Base-by-base conservation (phyloP, 2,797 vertebrate genomes). In the Hippoglossus hippoglossus region DNA sequence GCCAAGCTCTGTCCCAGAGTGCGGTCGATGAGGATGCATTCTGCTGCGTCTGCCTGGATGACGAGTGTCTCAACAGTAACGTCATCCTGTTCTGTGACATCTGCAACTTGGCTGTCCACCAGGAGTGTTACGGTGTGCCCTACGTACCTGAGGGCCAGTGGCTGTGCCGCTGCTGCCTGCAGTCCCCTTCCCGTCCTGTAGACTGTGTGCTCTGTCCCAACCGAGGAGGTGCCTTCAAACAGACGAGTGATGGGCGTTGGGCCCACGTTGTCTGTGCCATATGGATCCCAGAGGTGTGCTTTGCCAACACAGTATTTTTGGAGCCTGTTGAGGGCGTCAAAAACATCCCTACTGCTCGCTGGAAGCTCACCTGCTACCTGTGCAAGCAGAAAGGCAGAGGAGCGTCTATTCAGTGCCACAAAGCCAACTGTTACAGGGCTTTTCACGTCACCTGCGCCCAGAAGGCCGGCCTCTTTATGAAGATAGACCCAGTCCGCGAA, bases 261-360 rank as follows among this genome's bases (percentile, higher is more conserved):
- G 98, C 97, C n/a, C 98, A 99, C 0, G 98, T 99, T 47, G 96
- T 99, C 73, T 99, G 98, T 87, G 98, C 98, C 92, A 97, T 99
- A 90, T 99, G 98, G 98, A 99, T 99, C 84, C 98, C 98, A 1
- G 98, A 99, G 88, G 97, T 99, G 82, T 99, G 98, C 88, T 99
- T 99, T 73, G 97, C 97, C 71, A 99, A 99, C 92, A 99, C 98
- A 0, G 98, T 99, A 83, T 99, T 99, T 89, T 86, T 99, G 86
- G 98, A 99, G 88, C 98, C 98, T 7, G 96, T 99, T 0, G 98
- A 99, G 85, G 98, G 98, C 54, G 96, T 99, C n/a, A 95, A 92
- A 56, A 99, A 98, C 92, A 98, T 99, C 85, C 98, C 98, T 0
- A 73, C 96, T 0, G 98, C 98, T 55, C 96, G 97, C 56, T 99